A percentile compares a stretch with the other conserved stretches of the same genome.
These are phyloP conservation scores for Euplagia quadripunctaria DNA, from an alignment of 2,888 invertebrate species.

Conservation along the genomic window DNA sequence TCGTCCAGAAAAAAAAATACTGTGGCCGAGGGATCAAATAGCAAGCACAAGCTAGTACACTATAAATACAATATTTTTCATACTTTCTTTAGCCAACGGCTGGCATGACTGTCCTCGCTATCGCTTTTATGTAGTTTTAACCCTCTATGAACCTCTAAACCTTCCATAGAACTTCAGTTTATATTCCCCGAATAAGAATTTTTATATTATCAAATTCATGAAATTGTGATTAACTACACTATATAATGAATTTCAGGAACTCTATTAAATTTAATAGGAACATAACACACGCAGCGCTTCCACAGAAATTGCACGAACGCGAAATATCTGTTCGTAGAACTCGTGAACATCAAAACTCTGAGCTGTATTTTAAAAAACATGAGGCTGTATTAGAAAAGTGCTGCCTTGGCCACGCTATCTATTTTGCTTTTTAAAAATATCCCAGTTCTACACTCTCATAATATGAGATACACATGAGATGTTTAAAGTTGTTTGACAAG, in stretches of 20 bases:
- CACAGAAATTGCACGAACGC: not conserved
- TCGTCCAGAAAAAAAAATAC: no score
- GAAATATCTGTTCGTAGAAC: not conserved
- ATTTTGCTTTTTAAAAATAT: not conserved
- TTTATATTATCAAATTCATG: not conserved
- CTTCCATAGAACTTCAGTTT: no score
- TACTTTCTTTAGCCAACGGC: no score
- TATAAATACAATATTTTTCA: no score
- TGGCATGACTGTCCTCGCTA: no score
- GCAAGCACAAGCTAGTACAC: no score
- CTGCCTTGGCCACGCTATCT: not conserved
- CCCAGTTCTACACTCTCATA: not conserved
- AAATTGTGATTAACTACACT: not conserved
- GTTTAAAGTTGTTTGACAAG: no score
- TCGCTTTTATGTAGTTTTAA: no score
- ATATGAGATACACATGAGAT: no score
- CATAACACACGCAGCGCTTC: not conserved
- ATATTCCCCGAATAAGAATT: no score
- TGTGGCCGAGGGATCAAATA: no score
- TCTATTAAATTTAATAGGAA: constrained; percentile 1
- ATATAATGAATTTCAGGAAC: not conserved
- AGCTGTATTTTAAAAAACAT: not conserved
- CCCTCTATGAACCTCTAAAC: no score
- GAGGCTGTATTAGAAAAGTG: not conserved
- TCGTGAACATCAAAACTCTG: not conserved